phyloP scores from a whole-genome alignment of 1,140 invertebrate species.

The Drosophila mojavensis region DNA sequence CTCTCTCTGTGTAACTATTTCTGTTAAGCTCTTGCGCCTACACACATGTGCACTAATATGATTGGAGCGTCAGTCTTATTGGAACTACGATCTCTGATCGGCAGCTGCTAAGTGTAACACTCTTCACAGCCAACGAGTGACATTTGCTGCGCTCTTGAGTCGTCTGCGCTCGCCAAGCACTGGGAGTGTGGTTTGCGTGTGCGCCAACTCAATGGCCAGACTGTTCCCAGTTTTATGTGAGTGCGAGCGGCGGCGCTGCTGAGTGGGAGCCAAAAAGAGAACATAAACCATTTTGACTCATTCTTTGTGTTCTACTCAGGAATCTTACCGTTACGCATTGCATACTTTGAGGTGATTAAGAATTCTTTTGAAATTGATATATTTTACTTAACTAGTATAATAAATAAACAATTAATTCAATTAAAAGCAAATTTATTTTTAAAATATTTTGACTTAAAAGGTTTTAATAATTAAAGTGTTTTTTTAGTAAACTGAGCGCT shows the following conservation, averaged over 20 bases:
- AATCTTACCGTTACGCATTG: neutral
- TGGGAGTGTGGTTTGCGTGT: neutral
- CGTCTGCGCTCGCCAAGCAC: neutral
- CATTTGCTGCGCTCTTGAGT: slow-evolving; percentile 1
- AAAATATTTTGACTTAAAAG: no score
- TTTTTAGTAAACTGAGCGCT: no score
- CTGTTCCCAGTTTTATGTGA: slow-evolving; percentile 33
- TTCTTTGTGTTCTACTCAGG: neutral
- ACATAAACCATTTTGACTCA: no score
- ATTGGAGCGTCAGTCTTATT: slow-evolving; percentile 2
- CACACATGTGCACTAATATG: slow-evolving; percentile 17
- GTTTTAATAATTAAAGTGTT: no score
- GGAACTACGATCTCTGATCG: slow-evolving; percentile 21
- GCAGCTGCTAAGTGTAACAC: neutral
- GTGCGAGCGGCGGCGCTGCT: neutral
- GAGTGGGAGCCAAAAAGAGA: neutral
- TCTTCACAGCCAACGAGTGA: slow-evolving; percentile 12
- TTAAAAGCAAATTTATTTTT: no score
- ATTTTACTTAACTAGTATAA: no score
- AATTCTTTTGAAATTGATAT: no score
- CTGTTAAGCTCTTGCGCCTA: slow-evolving; percentile 25
- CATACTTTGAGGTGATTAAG: slow-evolving; percentile 1
- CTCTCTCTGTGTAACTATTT: neutral
- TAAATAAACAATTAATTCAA: no score
- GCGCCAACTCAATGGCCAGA: neutral